phyloP scores from a whole-genome alignment of 2,113 vertebrate species.

The Acrocephalus kingi region DNA sequence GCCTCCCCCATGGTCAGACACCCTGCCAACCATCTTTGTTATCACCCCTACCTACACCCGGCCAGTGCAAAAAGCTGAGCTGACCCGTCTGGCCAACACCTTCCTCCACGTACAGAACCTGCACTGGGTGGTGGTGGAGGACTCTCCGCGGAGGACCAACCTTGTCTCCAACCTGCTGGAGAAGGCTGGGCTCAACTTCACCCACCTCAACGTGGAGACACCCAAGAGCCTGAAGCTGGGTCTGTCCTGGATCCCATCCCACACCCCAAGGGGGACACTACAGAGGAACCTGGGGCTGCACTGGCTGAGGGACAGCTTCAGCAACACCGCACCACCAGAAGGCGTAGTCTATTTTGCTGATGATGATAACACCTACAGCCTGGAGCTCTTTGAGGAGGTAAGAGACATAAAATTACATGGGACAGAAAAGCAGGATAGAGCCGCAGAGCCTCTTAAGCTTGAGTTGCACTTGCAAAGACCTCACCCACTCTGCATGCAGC shows the following conservation, averaged over 20 bases:
- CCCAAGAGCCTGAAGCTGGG: slow-evolving; percentile 81
- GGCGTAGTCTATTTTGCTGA: slow-evolving; percentile 95
- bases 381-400: slow-evolving; percentile 96
- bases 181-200: slow-evolving; percentile 87
- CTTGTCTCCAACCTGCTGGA: slow-evolving; percentile 84
- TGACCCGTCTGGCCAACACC: slow-evolving; percentile 90
- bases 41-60: slow-evolving; percentile 88
- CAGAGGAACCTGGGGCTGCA: slow-evolving; percentile 91
- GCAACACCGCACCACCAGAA: slow-evolving; percentile 61
- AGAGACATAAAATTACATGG: background rate
- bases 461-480: background rate
- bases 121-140: slow-evolving; percentile 95
- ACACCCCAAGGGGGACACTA: slow-evolving; percentile 85
- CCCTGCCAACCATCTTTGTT: slow-evolving; percentile 80
- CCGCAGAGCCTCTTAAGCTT: background rate
- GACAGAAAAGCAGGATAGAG: background rate
- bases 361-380: slow-evolving; percentile 95
- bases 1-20: slow-evolving; percentile 80
- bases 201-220: slow-evolving; percentile 87
- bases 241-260: slow-evolving; percentile 76
- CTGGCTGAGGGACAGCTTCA: slow-evolving; percentile 86
- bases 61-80: slow-evolving; percentile 92
- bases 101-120: slow-evolving; percentile 90
- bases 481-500: accelerated
- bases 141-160: slow-evolving; percentile 79